A percentile compares a stretch with the other conserved stretches of the same genome.
Evolutionary conservation across 2,888 invertebrate species (phyloP).

Genomic region (Tupiocoris notatus): DNA sequence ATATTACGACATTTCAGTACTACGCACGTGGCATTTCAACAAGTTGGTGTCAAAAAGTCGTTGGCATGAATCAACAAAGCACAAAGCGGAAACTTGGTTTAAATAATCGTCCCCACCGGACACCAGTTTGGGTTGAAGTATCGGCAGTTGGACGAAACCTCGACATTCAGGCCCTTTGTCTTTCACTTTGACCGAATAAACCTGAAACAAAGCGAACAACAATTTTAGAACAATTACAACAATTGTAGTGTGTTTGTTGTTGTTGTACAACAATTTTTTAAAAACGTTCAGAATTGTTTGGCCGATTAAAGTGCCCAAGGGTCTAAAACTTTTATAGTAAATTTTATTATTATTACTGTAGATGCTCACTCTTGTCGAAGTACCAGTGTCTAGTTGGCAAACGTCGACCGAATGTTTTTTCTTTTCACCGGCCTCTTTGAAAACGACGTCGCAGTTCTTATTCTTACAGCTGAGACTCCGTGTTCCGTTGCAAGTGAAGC

Average conservation of each 20-base stretch:
- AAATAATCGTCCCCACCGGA: constrained; percentile 52
- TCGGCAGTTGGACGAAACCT: constrained; percentile 68
- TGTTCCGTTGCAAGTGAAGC: constrained; percentile 73
- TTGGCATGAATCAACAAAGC: constrained; percentile 62
- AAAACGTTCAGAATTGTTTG: no score
- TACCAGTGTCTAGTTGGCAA: constrained; percentile 64
- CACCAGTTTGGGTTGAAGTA: constrained; percentile 53
- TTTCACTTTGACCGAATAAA: constrained; percentile 67
- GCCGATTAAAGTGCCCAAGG: no score
- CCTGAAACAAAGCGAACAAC: constrained; percentile 51
- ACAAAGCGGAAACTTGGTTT: constrained; percentile 56
- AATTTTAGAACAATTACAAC: no score
- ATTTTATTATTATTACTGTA: no score
- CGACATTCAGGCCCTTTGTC: constrained; percentile 69
- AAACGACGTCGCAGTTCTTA: constrained; percentile 65
- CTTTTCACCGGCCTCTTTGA: constrained; percentile 62
- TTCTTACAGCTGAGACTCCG: constrained; percentile 72
- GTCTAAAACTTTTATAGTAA: no score
- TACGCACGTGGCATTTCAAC: constrained; percentile 59
- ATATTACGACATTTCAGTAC: background rate
- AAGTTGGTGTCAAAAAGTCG: constrained; percentile 59
- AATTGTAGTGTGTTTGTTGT: no score
- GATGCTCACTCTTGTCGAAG: constrained; percentile 57
- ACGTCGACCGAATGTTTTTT: constrained; percentile 63
- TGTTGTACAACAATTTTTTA: no score